Conservation (phyloP, 2,888 invertebrate genomes). For the Imbricaverruca yamaguchii region DNA sequence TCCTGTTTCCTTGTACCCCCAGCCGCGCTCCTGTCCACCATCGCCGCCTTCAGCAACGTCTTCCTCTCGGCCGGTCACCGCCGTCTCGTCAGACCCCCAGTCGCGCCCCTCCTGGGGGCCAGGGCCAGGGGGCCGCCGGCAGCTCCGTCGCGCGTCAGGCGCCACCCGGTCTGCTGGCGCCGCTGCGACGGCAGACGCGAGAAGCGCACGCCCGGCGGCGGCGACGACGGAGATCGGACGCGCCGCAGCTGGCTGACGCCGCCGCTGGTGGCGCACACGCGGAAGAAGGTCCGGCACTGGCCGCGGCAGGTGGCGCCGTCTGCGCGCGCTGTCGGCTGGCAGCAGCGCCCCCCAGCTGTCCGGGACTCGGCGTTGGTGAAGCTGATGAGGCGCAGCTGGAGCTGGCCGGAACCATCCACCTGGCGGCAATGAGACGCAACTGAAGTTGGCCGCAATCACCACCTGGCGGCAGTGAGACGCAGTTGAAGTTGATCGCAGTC, state of each 20-base stretch:
- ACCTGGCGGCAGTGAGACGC: too few relatives aligned
- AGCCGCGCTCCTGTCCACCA: neutral
- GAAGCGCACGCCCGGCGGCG: conserved; percentile 18
- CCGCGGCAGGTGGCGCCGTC: conserved; percentile 26
- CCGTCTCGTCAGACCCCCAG: neutral
- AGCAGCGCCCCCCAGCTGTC: conserved; percentile 28
- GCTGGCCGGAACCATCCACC: conserved; percentile 31
- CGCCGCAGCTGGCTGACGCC: conserved; percentile 1
- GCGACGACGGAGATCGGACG: conserved; percentile 24
- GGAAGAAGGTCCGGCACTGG: conserved; percentile 32
- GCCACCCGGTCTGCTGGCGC: conserved; percentile 20
- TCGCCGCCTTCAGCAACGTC: neutral
- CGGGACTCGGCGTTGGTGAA: conserved; percentile 31
- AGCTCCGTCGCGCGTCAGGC: conserved; percentile 20
- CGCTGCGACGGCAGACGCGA: conserved; percentile 4
- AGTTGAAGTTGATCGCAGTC: too few relatives aligned
- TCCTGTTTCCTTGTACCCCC: neutral
- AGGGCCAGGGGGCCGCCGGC: neutral
- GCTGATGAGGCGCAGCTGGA: conserved; percentile 31
- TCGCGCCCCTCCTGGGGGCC: neutral
- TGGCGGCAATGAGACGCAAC: conserved; percentile 11
- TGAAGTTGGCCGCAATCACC: neutral
- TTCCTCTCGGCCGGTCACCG: neutral
- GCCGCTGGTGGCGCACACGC: conserved; percentile 26
- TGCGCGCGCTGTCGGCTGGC: conserved; percentile 23